Base-by-base conservation (phyloP, 2,113 vertebrate genomes). In the Odobenus rosmarus region DNA sequence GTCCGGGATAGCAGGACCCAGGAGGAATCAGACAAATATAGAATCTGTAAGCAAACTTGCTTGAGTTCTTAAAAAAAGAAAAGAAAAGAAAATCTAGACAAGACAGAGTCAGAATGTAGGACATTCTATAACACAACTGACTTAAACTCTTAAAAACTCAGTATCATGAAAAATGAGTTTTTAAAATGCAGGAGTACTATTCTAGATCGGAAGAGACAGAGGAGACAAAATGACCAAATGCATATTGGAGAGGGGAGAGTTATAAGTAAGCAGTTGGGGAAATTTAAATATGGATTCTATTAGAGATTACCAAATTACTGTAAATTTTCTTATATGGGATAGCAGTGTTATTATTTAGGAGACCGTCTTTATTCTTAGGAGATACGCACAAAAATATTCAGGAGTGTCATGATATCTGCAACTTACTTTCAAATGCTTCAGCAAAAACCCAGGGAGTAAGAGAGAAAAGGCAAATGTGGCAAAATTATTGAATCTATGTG, bases 401-500 rank as follows among this genome's bases (percentile, higher is more conserved):
- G 81, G 31, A 51, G 31, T 61, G 33, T 62, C 67, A 82, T 46
- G 31, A 76, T 69, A 33, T 74, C 62, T 90, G 39, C 64, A 90
- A 76, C 49, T 55, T 93, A 64, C 14, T 80, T 93, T 74, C 64
- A 97, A 36, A 92, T 69, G 19, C 79, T 95, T 93, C 72, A 85
- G 62, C 55, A 79, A 93, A 95, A 97, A 53, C 61, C 26, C 64
- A 83, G 24, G 39, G 36, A 71, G 21, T 46, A 14, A 77, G 36
- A 39, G 23, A 49, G 26, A 91, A 67, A 67, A 93, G 55, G 67
- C 31, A 55, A 83, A 51, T 33, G 39, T 77, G 53, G 59, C 69
- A 59, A 69, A 82, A 82, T 3, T n/a, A 42, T 59, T 81, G 64
- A 76, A 67, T 61, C 46, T 59, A 59, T 24, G 49, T 76, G 74